Evolutionary conservation across 35 echinoderm and acorn worm species (phyloP).

Genomic region (Ophioderma brevispina): DNA sequence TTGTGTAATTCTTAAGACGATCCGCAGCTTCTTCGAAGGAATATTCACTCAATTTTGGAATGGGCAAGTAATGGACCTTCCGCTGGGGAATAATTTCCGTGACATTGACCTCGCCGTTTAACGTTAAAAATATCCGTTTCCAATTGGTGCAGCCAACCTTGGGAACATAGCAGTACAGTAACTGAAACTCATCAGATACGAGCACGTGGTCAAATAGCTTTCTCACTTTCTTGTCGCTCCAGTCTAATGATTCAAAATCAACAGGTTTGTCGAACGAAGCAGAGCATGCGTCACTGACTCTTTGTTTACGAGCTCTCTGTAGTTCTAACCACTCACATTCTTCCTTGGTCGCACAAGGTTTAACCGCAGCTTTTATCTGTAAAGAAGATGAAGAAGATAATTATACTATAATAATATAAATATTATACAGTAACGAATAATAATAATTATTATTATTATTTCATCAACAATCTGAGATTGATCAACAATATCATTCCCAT

Average conservation of each 20-base stretch:
- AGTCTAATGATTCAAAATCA: neutral
- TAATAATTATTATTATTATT: too few species aligned
- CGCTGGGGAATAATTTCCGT: neutral
- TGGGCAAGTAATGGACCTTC: neutral
- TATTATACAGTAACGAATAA: too few species aligned
- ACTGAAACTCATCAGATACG: conserved; percentile 33
- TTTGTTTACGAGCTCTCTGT: neutral
- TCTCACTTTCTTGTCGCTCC: neutral
- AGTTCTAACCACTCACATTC: conserved; percentile 8
- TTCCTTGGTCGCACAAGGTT: too few species aligned
- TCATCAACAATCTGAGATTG: too few species aligned
- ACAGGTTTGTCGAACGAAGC: neutral
- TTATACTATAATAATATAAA: too few species aligned
- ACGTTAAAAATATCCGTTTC: conserved; percentile 45
- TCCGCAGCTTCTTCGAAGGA: neutral
- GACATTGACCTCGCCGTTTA: neutral
- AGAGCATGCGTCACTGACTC: neutral
- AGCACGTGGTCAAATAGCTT: conserved; percentile 5
- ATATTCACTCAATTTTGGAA: conserved; percentile 3
- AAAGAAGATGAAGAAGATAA: too few species aligned
- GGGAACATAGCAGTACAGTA: conserved; percentile 46
- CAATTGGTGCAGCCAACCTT: conserved; percentile 58
- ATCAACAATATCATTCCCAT: too few species aligned
- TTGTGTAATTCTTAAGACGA: conserved; percentile 33
- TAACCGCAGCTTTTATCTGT: too few species aligned